Base-by-base conservation (phyloP, 1,140 invertebrate genomes). In the Drosophila kohkoa region DNA sequence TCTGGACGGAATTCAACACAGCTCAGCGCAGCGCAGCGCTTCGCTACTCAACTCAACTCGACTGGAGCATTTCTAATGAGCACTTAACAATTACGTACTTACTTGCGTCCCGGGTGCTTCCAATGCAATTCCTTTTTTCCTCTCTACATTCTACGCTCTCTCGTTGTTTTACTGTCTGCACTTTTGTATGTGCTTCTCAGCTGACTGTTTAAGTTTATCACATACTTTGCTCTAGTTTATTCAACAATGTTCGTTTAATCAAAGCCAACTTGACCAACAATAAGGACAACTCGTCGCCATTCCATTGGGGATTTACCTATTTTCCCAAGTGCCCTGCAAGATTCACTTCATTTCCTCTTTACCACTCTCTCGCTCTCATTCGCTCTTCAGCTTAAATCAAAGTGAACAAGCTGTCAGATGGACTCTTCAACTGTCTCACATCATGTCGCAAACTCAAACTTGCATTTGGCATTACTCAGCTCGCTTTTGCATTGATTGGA, bases 31-130 rank as follows among this genome's bases (percentile, higher is more conserved):
- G 20, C 20, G 20, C 20, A 25, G 20, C 20, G 20, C 3, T 25
- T 25, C 20, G 20, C 20, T 25, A 25, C 49, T 64, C 32, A 16
- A 54, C 30, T 57, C 45, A 38, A 45, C 35, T 75, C 59, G 82
- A 69, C 60, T 87, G 32, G 60, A 82, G 77, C 71, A 88, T 89
- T 88, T 88, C 73, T 88, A 88, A 88, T 88, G 83, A 88, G 83
- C 81, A 88, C 83, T 88, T 88, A 88, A 88, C 83, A 88, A 88
- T 88, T 88, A 88, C 80, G 82, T 89, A 87, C 66, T 77, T 79
- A 65, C 63, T 65, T 55, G 63, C 32, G 41, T 74, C 41, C 49
- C 30, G 30, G 13, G 45, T 43, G 49, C 60, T 74, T 69, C 25
- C 49, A 62, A 48, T 69, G 65, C 48, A 41, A 43, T 69, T 60